Evolutionary conservation across 2,888 invertebrate genomes (phyloP).

Genomic region (Troides aeacus): DNA sequence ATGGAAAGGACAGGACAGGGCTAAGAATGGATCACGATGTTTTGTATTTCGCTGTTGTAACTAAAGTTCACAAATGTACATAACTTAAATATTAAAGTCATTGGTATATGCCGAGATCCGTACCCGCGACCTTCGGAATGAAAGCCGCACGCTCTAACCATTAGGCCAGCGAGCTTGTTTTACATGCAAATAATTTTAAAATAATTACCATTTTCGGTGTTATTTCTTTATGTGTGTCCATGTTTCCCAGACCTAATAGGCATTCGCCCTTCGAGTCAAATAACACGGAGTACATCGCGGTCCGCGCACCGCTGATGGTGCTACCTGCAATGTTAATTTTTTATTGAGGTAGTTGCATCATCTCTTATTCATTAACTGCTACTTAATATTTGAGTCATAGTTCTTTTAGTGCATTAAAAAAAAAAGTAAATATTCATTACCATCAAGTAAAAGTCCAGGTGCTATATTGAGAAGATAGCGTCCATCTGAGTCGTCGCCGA

Average conservation of each 20-base stretch:
- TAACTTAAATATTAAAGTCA: no score
- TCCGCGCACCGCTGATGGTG: slow-evolving; percentile 63
- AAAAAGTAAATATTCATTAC: slow-evolving; percentile 39
- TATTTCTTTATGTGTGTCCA: slow-evolving; percentile 87
- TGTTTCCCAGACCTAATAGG: slow-evolving; percentile 89
- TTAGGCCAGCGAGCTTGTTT: no score
- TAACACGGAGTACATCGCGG: slow-evolving; percentile 88
- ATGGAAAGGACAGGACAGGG: no score
- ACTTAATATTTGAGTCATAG: background rate
- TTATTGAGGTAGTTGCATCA: background rate
- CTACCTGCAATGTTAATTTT: slow-evolving; percentile 49
- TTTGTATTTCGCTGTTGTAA: no score
- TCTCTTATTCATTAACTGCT: background rate
- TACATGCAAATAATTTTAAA: background rate
- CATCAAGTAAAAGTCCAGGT: slow-evolving; percentile 62
- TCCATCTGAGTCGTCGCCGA: slow-evolving; percentile 85
- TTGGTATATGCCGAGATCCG: no score
- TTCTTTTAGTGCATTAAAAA: background rate
- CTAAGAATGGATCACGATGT: no score
- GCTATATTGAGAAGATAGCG: slow-evolving; percentile 52
- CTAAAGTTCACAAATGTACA: no score
- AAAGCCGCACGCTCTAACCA: no score
- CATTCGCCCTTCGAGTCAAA: slow-evolving; percentile 89
- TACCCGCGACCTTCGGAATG: no score
- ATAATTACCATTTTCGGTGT: slow-evolving; percentile 81